These are phyloP conservation scores for Amphipyra tragopoginis DNA, from an alignment of 2,888 invertebrate species.

Conservation along the genomic window DNA sequence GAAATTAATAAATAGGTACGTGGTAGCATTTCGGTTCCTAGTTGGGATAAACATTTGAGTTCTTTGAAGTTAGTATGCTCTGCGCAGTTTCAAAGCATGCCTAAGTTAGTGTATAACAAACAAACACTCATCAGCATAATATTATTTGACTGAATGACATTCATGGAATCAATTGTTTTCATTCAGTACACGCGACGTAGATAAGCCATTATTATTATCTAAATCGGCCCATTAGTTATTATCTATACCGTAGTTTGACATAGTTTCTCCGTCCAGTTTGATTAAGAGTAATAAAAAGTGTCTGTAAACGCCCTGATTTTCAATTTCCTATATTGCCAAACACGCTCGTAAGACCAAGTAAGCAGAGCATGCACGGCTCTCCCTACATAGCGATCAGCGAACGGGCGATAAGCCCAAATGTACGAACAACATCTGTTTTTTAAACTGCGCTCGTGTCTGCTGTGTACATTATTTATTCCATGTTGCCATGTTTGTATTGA, in stretches of 20 bases:
- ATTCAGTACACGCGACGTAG: slow-evolving; percentile 26
- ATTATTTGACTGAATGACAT: slow-evolving; percentile 14
- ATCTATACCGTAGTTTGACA: slow-evolving; percentile 41
- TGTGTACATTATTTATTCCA: slow-evolving; percentile 65
- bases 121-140: slow-evolving; percentile 15
- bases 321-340: slow-evolving; percentile 64
- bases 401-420: slow-evolving; percentile 64
- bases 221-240: slow-evolving; percentile 32
- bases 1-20: too few relatives aligned
- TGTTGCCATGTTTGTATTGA: slow-evolving; percentile 65
- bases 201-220: slow-evolving; percentile 45
- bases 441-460: slow-evolving; percentile 63
- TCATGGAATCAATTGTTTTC: slow-evolving; percentile 43
- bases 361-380: slow-evolving; percentile 58
- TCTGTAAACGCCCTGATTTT: slow-evolving; percentile 49
- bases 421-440: slow-evolving; percentile 77
- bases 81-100: slow-evolving; percentile 5
- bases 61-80: not conserved
- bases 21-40: too few relatives aligned
- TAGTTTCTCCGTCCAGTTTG: slow-evolving; percentile 18
- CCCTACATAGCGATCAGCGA: slow-evolving; percentile 39
- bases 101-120: slow-evolving; percentile 6
- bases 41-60: not conserved
- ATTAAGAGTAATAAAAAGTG: slow-evolving; percentile 40
- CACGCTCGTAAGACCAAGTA: slow-evolving; percentile 58